These are phyloP conservation scores for Dryocosmus kuriphilus DNA, from an alignment of 2,888 invertebrate species.

Conservation along the genomic window DNA sequence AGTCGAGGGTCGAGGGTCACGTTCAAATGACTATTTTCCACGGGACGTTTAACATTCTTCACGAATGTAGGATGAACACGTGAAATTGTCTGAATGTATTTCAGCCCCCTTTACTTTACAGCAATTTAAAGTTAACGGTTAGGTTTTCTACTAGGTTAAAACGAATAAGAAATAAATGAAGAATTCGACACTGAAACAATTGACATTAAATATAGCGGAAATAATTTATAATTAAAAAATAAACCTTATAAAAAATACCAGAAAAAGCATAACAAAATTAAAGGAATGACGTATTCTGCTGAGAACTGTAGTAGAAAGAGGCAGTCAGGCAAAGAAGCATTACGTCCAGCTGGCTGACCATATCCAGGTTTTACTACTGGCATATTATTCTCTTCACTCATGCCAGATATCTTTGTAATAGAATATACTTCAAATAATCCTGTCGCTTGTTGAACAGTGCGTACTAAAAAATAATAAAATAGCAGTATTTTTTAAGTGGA, in stretches of 20 bases:
- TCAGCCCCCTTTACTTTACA: not conserved
- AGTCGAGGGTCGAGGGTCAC: not conserved
- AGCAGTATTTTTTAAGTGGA: too few relatives aligned
- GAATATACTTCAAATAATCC: not conserved
- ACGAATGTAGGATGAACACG: slow-evolving; percentile 17
- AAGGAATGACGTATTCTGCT: not conserved
- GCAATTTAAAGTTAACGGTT: not conserved
- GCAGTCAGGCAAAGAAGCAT: not conserved
- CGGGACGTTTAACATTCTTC: slow-evolving; percentile 42
- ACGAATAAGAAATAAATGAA: not conserved
- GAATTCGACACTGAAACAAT: not conserved
- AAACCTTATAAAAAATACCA: too few relatives aligned
- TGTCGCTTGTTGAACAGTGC: not conserved
- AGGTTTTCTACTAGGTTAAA: not conserved
- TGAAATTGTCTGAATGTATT: slow-evolving; percentile 25
- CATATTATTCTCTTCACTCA: not conserved
- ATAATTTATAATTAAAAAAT: not conserved
- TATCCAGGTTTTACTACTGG: not conserved
- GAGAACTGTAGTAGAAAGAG: not conserved
- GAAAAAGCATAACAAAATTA: not conserved
- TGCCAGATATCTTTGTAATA: not conserved
- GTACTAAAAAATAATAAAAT: too few relatives aligned
- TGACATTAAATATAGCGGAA: not conserved
- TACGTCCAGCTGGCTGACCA: not conserved
- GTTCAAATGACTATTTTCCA: slow-evolving; percentile 17